These are phyloP conservation scores for Bicyclus anynana DNA, from an alignment of 1,140 invertebrate genomes.

Conservation along the genomic window DNA sequence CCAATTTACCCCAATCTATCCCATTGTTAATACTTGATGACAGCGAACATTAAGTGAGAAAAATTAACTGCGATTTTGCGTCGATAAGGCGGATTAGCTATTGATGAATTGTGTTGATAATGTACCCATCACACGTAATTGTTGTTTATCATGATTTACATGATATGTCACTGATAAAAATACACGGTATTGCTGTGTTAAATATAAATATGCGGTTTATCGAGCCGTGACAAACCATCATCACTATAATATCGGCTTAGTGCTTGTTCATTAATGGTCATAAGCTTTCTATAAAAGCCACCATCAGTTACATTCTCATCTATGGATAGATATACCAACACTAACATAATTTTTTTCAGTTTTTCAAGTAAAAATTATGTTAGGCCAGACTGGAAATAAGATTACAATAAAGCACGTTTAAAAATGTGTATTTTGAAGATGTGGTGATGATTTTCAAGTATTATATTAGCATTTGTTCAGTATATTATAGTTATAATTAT, in stretches of 20 bases:
- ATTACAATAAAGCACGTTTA: too few relatives aligned
- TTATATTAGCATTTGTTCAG: too few relatives aligned
- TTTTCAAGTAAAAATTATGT: too few relatives aligned
- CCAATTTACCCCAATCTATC: conserved; percentile 68
- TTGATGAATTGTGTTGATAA: conserved; percentile 9
- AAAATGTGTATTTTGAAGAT: too few relatives aligned
- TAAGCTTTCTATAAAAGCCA: neutral
- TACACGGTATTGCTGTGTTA: neutral
- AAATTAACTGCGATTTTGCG: conserved; percentile 23
- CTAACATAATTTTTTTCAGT: too few relatives aligned
- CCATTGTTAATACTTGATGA: conserved; percentile 52
- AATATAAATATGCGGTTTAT: neutral
- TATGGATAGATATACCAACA: too few relatives aligned
- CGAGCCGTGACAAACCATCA: neutral
- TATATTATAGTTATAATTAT: too few relatives aligned
- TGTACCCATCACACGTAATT: neutral
- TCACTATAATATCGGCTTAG: neutral
- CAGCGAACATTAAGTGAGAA: conserved; percentile 48
- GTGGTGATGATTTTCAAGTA: too few relatives aligned
- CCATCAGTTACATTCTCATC: neutral
- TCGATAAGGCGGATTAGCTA: conserved; percentile 11
- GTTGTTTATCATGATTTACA: conserved; percentile 8
- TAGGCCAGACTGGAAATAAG: too few relatives aligned
- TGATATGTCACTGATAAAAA: conserved; percentile 3
- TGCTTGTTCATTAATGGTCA: neutral